Evolutionary conservation across 2,113 vertebrate species (phyloP).

Genomic region (Brachirus orientalis): DNA sequence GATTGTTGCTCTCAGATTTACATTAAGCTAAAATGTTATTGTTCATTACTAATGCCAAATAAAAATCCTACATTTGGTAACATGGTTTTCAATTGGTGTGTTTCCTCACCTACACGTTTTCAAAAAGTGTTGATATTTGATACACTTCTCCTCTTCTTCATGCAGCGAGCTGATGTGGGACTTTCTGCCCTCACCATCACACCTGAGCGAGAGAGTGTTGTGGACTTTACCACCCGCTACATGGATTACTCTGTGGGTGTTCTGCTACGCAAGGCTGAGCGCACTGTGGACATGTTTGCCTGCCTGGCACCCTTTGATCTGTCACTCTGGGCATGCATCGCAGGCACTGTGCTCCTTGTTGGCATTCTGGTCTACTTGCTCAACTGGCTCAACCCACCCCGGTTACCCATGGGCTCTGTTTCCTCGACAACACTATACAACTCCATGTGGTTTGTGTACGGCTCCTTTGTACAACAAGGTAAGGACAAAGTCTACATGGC

Average conservation of each 20-base stretch:
- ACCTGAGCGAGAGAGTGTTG: slow-evolving; percentile 94
- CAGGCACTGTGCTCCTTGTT: slow-evolving; percentile 93
- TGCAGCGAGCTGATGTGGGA: slow-evolving; percentile 94
- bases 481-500: slow-evolving; percentile 49
- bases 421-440: slow-evolving; percentile 97
- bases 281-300: slow-evolving; percentile 97
- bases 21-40: no score
- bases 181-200: slow-evolving; percentile 98
- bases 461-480: slow-evolving; percentile 99
- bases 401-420: slow-evolving; percentile 96
- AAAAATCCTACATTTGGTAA: no score
- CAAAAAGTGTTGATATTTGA: slow-evolving; percentile 11
- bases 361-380: slow-evolving; percentile 96
- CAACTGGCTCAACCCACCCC: slow-evolving; percentile 96
- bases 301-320: slow-evolving; percentile 97
- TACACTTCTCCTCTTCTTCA: slow-evolving; percentile 38
- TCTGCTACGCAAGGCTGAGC: slow-evolving; percentile 93
- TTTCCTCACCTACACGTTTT: slow-evolving; percentile 33
- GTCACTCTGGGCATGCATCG: slow-evolving; percentile 97
- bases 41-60: no score
- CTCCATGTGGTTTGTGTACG: slow-evolving; percentile 99
- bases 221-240: slow-evolving; percentile 98
- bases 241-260: slow-evolving; percentile 99
- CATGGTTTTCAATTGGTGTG: no score
- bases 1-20: no score